Evolutionary conservation across 2,888 invertebrate genomes (phyloP).

Genomic region (Platycheirus rosarum): DNA sequence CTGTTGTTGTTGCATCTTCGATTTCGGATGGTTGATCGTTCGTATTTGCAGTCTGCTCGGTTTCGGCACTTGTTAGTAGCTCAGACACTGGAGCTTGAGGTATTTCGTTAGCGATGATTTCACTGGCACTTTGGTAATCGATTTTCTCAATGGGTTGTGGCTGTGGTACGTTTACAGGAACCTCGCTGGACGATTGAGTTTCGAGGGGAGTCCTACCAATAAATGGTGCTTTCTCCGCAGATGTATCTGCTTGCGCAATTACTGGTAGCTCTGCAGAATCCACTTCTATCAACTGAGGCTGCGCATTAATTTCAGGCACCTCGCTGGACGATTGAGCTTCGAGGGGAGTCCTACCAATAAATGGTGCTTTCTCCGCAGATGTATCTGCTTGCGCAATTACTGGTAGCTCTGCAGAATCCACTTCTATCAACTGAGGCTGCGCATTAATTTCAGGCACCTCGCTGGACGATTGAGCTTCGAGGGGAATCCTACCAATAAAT

Average conservation of each 20-base stretch:
- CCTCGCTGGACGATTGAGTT: neutral
- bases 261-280: no score
- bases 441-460: no score
- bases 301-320: no score
- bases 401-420: neutral
- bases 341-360: neutral
- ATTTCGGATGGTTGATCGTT: conserved; percentile 30
- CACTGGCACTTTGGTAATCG: conserved; percentile 1
- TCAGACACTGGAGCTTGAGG: conserved; percentile 6
- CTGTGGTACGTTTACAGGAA: no score
- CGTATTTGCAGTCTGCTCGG: neutral
- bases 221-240: neutral
- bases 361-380: neutral
- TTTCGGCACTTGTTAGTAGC: conserved; percentile 25
- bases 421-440: no score
- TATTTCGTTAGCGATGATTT: conserved; percentile 11
- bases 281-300: no score
- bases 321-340: neutral
- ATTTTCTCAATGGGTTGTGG: neutral
- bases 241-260: no score
- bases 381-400: neutral
- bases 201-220: no score
- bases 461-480: conserved; percentile 1
- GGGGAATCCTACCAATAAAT: no score
- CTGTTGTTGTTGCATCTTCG: conserved; percentile 30